Evolutionary conservation across 1,140 invertebrate species (phyloP).

Genomic region (Mylabris phalerata): DNA sequence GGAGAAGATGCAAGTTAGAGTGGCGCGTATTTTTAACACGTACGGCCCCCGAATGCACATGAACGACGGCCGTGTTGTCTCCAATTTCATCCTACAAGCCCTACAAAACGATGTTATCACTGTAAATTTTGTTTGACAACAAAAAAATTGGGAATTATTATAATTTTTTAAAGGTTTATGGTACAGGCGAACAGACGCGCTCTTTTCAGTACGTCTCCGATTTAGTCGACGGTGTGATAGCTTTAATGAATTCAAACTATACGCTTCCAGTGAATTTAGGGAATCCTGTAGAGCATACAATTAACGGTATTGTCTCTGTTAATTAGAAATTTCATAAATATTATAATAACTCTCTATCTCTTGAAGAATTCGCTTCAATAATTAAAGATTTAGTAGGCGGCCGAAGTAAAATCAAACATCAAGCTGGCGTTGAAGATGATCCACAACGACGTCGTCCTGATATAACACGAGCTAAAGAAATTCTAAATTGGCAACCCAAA

Average conservation of each 20-base stretch:
- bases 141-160: not conserved
- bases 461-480: conserved; percentile 78
- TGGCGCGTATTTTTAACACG: conserved; percentile 98
- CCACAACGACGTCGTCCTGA: conserved; percentile 90
- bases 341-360: no score
- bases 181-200: conserved; percentile 90
- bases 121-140: conserved; percentile 42
- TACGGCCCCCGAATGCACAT: conserved; percentile 99
- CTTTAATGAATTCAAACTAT: conserved; percentile 92
- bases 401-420: conserved; percentile 73
- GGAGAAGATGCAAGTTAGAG: conserved; percentile 88
- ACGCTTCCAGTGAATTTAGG: conserved; percentile 92
- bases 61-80: conserved; percentile 97
- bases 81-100: conserved; percentile 97
- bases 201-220: conserved; percentile 99
- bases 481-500: conserved; percentile 92
- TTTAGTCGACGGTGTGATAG: conserved; percentile 89
- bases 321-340: no score
- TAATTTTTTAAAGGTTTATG: conserved; percentile 70
- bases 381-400: conserved; percentile 85
- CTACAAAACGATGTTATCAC: conserved; percentile 93
- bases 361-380: conserved; percentile 85
- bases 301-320: conserved; percentile 59
- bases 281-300: conserved; percentile 96
- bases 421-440: conserved; percentile 87